Evolutionary conservation across 2,888 invertebrate genomes (phyloP), one percentile per base, ranked within the genome.

Genomic region (Barypeithes pellucidus): DNA sequence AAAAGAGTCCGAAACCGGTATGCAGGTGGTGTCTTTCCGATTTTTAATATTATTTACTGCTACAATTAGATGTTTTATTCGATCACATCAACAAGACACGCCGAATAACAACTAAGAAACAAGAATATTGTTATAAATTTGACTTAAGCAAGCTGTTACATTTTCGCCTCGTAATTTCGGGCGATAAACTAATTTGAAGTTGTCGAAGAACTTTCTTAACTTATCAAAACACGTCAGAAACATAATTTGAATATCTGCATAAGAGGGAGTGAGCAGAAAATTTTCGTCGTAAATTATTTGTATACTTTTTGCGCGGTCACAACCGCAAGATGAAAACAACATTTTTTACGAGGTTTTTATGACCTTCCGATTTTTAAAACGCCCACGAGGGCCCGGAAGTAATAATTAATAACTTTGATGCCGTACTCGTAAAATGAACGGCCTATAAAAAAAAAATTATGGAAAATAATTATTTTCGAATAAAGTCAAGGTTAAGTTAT

Each of bases 201-300:
- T 57, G 54, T 57, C 54, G 54, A 57, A 54, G 54, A 54, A 57
- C 29, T 57, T 57, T 57, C 54, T 57, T 57, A 57, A 57, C 54
- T 57, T 57, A 57, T 57, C 33, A 57, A 33, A 57, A 33, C 54
- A 36, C 54, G 54, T 57, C 54, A 57, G 11, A 33, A 57, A 57
- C 54, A 57, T 33, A 57, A 57, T 33, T 57, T 33, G 33, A 57
- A 57, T 57, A 57, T 57, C 33, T 57, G 33, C 33, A 18, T 16
- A 57, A 33, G 33, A 16, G 18, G 33, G 33, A 57, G 29, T 9
- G 18, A 33, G 22, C 14, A 33, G 4, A 57, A 33, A 57, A 33
- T 57, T 57, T 57, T 14, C n/a, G 14, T 47, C 52, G 16, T 33
- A 57, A 57, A 16, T 33, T 57, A 57, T 57, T 54, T 16, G 33